Evolutionary conservation across 2,888 invertebrate genomes (phyloP), one percentile per base, ranked within the genome.

Genomic region (Zygothrica quintamaculata): DNA sequence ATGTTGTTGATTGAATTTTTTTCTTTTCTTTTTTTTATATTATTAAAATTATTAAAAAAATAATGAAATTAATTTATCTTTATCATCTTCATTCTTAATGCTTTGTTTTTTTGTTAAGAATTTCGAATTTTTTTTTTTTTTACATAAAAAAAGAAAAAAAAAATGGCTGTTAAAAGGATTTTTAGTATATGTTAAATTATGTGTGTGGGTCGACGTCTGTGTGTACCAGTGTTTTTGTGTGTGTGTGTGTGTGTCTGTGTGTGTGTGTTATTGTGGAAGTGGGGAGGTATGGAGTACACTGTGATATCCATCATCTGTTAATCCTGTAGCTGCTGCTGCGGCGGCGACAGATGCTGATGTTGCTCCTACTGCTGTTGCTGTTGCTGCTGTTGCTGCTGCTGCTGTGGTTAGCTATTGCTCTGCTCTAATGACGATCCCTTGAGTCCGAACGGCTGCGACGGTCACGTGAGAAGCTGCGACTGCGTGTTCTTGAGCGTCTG

Each of bases 371-470:
- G 48, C 42, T 13, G 6, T 7, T 13, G 13, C 34, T 34, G 1
- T 2, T 31, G 3, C 22, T 22, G 22, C 9, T 22, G 31, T 5
- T n/a, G 3, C 31, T 40, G 37, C 37, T 34, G 33, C 1, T 16
- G 33, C 9, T n/a, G n/a, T n/a, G n/a, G n/a, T n/a, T n/a, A n/a
- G n/a, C n/a, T n/a, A n/a, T n/a, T n/a, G n/a, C 1, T 33, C 4
- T 42, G 58, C 15, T 57, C 87, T 91, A 93, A 84, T 93, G 93
- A 53, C 93, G 92, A 88, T 93, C 93, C 74, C 93, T 91, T 16
- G 93, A 93, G 80, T 93, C 93, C 48, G 93, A 93, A 74, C 93
- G 92, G 88, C 93, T 93, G 70, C 93, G 91, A 74, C 93, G 91
- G 84, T 93, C 93, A 64, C 92, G 90, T 74, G 93, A 93, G 75